These are phyloP conservation scores for Tortricodes alternella DNA, from an alignment of 2,888 invertebrate genomes.

Conservation along the genomic window DNA sequence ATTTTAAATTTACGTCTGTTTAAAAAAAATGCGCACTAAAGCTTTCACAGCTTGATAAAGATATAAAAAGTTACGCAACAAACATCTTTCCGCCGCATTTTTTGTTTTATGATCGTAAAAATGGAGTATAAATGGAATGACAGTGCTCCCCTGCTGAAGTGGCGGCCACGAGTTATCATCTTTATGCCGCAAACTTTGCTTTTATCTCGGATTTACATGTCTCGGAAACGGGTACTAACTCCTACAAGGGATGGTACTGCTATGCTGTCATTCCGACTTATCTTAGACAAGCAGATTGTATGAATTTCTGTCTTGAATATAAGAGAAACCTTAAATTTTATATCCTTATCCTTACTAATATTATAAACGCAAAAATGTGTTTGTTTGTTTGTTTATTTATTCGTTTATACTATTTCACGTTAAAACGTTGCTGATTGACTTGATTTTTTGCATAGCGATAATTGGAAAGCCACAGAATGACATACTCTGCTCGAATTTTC, in stretches of 20 bases:
- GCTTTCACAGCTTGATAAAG: neutral
- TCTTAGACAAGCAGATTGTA: neutral
- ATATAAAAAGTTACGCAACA: constrained; percentile 2
- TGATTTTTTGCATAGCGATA: no score
- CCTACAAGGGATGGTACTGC: constrained; percentile 4
- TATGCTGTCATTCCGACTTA: neutral
- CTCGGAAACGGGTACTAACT: neutral
- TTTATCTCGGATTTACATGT: constrained; percentile 19
- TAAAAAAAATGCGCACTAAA: neutral
- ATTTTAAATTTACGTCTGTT: no score
- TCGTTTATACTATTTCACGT: no score
- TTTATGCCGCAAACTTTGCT: constrained; percentile 16
- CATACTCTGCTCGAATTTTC: no score
- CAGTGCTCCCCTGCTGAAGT: neutral
- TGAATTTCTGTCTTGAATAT: neutral
- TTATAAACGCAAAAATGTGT: no score
- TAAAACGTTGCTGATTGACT: no score
- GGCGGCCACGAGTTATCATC: constrained; percentile 8
- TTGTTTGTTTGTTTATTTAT: no score
- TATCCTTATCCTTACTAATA: no score
- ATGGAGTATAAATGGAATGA: constrained; percentile 11
- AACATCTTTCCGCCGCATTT: constrained; percentile 21
- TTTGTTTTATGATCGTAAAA: constrained; percentile 24
- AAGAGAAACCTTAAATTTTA: neutral
- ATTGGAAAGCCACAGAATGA: no score